phyloP scores from a whole-genome alignment of 1,140 invertebrate species.

The Neomicropteryx cornuta region DNA sequence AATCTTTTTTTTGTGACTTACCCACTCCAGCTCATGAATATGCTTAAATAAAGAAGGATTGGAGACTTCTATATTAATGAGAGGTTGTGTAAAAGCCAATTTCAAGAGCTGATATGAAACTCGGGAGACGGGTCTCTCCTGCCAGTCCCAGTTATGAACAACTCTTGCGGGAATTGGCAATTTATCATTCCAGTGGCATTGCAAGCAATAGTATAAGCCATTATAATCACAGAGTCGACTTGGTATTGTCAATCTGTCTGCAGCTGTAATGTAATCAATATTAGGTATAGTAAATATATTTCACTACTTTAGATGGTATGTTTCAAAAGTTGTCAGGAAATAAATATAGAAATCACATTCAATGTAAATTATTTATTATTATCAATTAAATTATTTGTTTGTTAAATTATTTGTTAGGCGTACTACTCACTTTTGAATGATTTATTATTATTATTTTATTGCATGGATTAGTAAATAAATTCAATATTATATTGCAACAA shows the following conservation, averaged over 20 bases:
- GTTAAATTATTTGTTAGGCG: too few relatives aligned
- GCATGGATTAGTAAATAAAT: too few relatives aligned
- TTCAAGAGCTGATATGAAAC: constrained; percentile 58
- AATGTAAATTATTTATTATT: constrained; percentile 3
- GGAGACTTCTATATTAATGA: constrained; percentile 68
- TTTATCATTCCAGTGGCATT: constrained; percentile 81
- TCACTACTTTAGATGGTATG: constrained; percentile 8
- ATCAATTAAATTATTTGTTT: too few relatives aligned
- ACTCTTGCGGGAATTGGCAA: constrained; percentile 78
- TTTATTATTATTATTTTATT: too few relatives aligned
- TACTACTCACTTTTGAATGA: too few relatives aligned
- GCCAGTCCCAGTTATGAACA: constrained; percentile 91
- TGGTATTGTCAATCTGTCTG: constrained; percentile 51
- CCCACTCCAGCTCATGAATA: constrained; percentile 69
- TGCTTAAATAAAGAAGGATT: constrained; percentile 79
- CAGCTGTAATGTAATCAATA: constrained; percentile 10
- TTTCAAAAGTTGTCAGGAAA: constrained; percentile 5
- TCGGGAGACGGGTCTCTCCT: constrained; percentile 57
- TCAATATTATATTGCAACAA: too few relatives aligned
- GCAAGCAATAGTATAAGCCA: constrained; percentile 80
- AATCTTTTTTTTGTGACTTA: too few relatives aligned
- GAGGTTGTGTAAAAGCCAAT: constrained; percentile 52
- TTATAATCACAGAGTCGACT: constrained; percentile 81
- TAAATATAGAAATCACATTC: background rate
- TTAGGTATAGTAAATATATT: constrained; percentile 1